Base-by-base conservation (phyloP, 1,140 invertebrate genomes). In the Drosophila equinoxialis region DNA sequence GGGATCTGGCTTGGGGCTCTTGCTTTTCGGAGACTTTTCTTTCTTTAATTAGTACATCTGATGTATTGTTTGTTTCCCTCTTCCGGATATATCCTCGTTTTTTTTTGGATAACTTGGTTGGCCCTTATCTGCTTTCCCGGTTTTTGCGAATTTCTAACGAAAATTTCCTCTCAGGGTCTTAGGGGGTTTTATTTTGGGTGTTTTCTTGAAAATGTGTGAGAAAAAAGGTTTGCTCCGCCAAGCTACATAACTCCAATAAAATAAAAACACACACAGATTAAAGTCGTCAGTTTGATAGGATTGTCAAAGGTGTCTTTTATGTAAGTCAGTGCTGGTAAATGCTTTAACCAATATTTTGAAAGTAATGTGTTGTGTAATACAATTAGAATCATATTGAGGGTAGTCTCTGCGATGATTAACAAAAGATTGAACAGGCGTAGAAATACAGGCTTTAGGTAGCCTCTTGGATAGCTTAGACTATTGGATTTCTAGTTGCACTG, bases 121-220 rank as follows among this genome's bases (percentile, higher is more conserved):
- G 17, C 20, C 17, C 8, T 20, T 8, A 5, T 10, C 8, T 23
- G 3, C 8, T 8, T 23, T 23, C 45, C 45, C 6, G 8, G 3
- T 10, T 51, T 23, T 51, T 20, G 45, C 45, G 17, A 51, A 51
- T 51, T 51, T 51, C 2, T 51, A 11, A 23, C 45, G 17, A 51
- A 51, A 87, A 87, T 87, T 89, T 87, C 76, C 80, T 87, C 55
- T 51, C 45, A 1, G 45, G 45, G 17, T 51, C 14, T 51, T 51
- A 10, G 45, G 45, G 45, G 78, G 67, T 68, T 74, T 67, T 33
- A 6, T 74, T 68, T 33, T 14, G 30, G 11, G 84, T 87, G 83
- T 86, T 89, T 75, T 51, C 7, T 23, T 51, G 45, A 87, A 89
- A 87, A 89, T 83, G 83, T 87, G 83, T 87, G 80, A 51, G 45